Percentiles rank a stretch among this genome's conserved stretches.
Conservation (phyloP, 2,113 vertebrate genomes). For the Gasterosteus aculeatus region DNA sequence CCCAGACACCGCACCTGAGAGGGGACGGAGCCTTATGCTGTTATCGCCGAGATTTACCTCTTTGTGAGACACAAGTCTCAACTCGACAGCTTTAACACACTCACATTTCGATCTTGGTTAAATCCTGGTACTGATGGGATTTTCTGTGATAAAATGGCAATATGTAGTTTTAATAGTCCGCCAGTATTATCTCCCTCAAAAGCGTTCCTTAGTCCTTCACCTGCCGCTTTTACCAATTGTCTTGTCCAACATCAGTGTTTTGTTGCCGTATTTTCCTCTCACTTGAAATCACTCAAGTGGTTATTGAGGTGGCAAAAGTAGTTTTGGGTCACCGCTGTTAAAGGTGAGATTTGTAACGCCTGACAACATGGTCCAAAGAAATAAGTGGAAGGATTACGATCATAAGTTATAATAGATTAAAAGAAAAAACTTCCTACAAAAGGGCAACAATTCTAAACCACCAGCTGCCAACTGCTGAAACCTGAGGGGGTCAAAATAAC, state of each 20-base stretch:
- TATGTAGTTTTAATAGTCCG: slow-evolving; percentile 39
- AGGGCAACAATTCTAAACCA: not conserved
- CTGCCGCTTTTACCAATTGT: slow-evolving; percentile 14
- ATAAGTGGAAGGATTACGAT: not conserved
- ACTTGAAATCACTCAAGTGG: not conserved
- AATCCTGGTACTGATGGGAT: slow-evolving; percentile 15
- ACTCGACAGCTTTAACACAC: slow-evolving; percentile 37
- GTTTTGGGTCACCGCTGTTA: not conserved
- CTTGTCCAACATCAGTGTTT: not conserved
- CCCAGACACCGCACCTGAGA: slow-evolving; percentile 40
- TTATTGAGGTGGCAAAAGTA: not conserved
- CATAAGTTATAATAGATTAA: not conserved
- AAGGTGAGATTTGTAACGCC: not conserved
- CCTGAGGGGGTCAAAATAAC: no score
- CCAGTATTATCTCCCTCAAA: slow-evolving; percentile 15
- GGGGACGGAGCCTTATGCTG: slow-evolving; percentile 49
- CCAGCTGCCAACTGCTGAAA: not conserved
- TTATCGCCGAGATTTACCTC: slow-evolving; percentile 61
- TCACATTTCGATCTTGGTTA: slow-evolving; percentile 49
- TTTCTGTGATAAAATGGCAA: slow-evolving; percentile 30
- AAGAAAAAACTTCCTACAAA: not conserved
- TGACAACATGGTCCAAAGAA: not conserved
- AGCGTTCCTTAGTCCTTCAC: slow-evolving; percentile 2
- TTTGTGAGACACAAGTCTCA: slow-evolving; percentile 43
- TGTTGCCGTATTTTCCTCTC: not conserved